phyloP scores from a whole-genome alignment of 2,797 vertebrate genomes.

The Acanthurus tractus region DNA sequence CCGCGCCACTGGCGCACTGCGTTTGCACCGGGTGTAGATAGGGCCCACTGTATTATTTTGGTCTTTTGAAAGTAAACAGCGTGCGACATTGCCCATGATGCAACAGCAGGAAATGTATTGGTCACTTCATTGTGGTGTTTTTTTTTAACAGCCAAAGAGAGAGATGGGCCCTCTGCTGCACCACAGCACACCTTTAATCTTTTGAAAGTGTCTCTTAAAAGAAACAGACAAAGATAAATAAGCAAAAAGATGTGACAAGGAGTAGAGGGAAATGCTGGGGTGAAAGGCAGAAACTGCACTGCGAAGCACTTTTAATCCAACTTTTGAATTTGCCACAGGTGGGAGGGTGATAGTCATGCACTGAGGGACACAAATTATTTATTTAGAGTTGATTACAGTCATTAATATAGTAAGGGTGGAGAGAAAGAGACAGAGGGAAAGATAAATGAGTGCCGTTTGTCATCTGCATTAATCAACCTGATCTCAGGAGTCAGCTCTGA shows the following conservation, averaged over 20 bases:
- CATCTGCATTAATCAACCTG: slow-evolving; percentile 76
- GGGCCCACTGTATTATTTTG: slow-evolving; percentile 52
- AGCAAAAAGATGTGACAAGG: slow-evolving; percentile 4
- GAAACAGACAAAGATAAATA: slow-evolving; percentile 38
- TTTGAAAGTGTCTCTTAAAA: slow-evolving; percentile 46
- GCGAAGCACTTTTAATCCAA: slow-evolving; percentile 57
- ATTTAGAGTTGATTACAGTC: slow-evolving; percentile 80
- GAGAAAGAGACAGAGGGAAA: slow-evolving; percentile 64
- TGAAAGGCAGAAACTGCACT: slow-evolving; percentile 52
- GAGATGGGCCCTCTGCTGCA: slow-evolving; percentile 26
- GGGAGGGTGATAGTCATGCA: slow-evolving; percentile 66
- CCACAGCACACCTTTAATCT: slow-evolving; percentile 50
- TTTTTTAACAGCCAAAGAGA: slow-evolving; percentile 36
- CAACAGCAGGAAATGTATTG: slow-evolving; percentile 67
- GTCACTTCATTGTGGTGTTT: slow-evolving; percentile 51
- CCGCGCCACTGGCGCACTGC: too few relatives aligned
- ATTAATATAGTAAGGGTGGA: slow-evolving; percentile 78
- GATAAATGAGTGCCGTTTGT: slow-evolving; percentile 75
- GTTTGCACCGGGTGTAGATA: too few relatives aligned
- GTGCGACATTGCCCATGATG: slow-evolving; percentile 59
- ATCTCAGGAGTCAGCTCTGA: slow-evolving; percentile 60
- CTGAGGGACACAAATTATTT: slow-evolving; percentile 78
- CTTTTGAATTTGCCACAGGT: slow-evolving; percentile 67
- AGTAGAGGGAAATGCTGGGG: slow-evolving; percentile 9
- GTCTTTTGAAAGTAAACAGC: slow-evolving; percentile 64